These are phyloP conservation scores for Atethmia centrago DNA, from an alignment of 2,888 invertebrate species.

Conservation along the genomic window DNA sequence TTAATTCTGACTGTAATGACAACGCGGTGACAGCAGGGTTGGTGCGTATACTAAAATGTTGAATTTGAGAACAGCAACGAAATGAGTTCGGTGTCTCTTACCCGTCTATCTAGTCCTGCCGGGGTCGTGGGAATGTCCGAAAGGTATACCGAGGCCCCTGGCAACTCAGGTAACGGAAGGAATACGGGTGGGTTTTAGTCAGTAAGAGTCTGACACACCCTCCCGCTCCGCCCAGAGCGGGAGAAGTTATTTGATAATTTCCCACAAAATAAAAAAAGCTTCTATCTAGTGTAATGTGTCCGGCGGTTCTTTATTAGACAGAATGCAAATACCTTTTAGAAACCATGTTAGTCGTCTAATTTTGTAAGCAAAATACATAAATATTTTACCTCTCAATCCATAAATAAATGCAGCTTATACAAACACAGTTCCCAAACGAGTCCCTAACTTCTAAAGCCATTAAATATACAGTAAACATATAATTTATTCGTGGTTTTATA, in stretches of 20 bases:
- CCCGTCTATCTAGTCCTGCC: no score
- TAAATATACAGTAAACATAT: constrained; percentile 32
- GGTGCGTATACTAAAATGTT: not conserved
- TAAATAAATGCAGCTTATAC: constrained; percentile 17
- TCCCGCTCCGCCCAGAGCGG: no score
- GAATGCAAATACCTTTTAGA: not conserved
- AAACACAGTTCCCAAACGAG: constrained; percentile 12
- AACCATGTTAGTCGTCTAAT: not conserved
- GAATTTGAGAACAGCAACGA: not conserved
- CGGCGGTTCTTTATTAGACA: not conserved
- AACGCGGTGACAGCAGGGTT: constrained; percentile 23
- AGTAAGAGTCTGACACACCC: no score
- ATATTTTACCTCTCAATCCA: not conserved
- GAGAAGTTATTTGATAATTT: no score
- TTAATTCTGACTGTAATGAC: constrained; percentile 42
- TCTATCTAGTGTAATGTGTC: not conserved
- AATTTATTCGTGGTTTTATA: constrained; percentile 38
- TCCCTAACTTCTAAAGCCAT: constrained; percentile 28
- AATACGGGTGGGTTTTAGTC: no score
- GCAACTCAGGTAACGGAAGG: no score
- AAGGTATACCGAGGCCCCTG: no score
- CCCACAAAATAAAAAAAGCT: no score
- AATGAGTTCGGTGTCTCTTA: no score
- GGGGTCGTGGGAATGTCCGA: no score
- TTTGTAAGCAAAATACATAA: constrained; percentile 1